These are phyloP conservation scores for Temnopleurus reevesii DNA, from an alignment of 53 echinoderm and acorn worm genomes.

Conservation along the genomic window DNA sequence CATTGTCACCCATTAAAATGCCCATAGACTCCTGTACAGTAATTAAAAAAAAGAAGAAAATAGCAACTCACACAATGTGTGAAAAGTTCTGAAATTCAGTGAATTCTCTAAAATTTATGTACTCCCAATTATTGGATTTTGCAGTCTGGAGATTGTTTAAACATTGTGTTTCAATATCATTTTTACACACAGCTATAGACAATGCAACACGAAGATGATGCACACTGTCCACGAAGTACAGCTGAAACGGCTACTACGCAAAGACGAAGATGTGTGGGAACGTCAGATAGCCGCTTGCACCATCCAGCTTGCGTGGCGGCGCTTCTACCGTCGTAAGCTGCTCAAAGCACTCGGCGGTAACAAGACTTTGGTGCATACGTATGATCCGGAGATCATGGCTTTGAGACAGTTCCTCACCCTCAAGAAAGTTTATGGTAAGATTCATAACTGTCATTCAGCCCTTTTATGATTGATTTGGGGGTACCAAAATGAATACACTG, in stretches of 20 bases:
- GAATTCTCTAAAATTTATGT: no score
- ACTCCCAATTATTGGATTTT: no score
- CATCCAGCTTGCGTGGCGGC: slow-evolving; percentile 74
- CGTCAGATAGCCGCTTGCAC: slow-evolving; percentile 70
- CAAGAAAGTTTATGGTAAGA: slow-evolving; percentile 68
- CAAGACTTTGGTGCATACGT: slow-evolving; percentile 56
- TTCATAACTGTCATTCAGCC: no score
- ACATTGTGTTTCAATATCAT: no score
- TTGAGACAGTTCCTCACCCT: slow-evolving; percentile 59
- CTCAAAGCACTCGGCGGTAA: slow-evolving; percentile 54
- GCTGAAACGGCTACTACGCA: background rate
- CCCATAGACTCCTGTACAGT: no score
- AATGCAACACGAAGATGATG: slow-evolving; percentile 42
- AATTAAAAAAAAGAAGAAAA: no score
- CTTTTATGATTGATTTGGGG: no score
- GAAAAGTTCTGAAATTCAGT: no score
- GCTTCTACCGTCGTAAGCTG: slow-evolving; percentile 50
- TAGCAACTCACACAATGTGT: no score
- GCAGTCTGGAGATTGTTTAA: no score
- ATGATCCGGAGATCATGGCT: slow-evolving; percentile 66
- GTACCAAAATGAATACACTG: no score
- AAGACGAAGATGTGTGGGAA: slow-evolving; percentile 50
- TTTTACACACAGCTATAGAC: background rate
- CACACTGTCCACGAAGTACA: slow-evolving; percentile 16
- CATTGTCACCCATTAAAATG: no score